Evolutionary conservation across 2,113 vertebrate genomes (phyloP).

Genomic region (Lepisosteus oculatus): DNA sequence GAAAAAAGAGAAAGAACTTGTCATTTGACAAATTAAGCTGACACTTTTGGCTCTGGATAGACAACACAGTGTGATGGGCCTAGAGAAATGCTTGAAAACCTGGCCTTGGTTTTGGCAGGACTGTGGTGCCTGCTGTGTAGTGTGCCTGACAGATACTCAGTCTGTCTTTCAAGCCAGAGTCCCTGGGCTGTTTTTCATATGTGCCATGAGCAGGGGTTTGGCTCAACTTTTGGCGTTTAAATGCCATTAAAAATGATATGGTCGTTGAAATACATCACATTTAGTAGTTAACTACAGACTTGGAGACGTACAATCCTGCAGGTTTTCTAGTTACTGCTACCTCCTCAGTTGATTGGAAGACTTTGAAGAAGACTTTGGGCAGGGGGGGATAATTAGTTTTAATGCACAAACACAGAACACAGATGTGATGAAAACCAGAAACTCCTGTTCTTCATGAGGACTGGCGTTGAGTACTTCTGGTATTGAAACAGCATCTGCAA

Average conservation of each 20-base stretch:
- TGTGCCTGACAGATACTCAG: conserved; percentile 25
- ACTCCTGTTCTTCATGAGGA: too few relatives aligned
- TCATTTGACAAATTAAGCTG: conserved; percentile 40
- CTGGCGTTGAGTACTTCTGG: too few relatives aligned
- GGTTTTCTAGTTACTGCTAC: too few relatives aligned
- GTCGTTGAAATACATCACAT: conserved; percentile 24
- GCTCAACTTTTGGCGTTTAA: conserved; percentile 11
- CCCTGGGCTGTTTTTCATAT: conserved; percentile 6
- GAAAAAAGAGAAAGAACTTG: conserved; percentile 38
- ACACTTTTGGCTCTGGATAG: conserved; percentile 26
- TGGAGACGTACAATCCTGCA: too few relatives aligned
- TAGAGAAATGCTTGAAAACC: conserved; percentile 23
- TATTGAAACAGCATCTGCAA: too few relatives aligned
- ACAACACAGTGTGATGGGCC: conserved; percentile 19
- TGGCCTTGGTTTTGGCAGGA: conserved; percentile 22
- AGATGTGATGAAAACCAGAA: too few relatives aligned
- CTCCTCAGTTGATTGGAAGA: too few relatives aligned
- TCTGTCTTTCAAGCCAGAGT: conserved; percentile 17
- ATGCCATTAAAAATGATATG: conserved; percentile 22
- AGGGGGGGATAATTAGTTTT: too few relatives aligned
- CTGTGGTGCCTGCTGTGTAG: conserved; percentile 5
- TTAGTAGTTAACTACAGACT: too few relatives aligned
- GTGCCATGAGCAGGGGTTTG: conserved; percentile 21
- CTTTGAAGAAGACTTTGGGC: too few relatives aligned
- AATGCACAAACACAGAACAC: too few relatives aligned